Evolutionary conservation across 1,140 invertebrate genomes (phyloP).

Genomic region (Drosophila gunungcola): DNA sequence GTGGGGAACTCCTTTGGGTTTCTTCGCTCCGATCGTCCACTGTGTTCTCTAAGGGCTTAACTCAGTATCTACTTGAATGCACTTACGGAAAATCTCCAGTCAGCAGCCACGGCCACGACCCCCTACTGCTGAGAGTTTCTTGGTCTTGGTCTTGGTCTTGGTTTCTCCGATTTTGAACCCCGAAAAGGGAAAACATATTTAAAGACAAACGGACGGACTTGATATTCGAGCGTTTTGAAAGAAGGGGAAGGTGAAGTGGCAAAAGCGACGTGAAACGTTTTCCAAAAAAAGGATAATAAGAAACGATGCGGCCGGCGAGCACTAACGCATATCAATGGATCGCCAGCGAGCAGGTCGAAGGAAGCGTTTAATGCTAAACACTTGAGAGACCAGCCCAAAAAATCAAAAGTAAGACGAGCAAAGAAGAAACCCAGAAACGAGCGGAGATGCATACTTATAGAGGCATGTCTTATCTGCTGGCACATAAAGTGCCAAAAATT

Average conservation of each 20-base stretch:
- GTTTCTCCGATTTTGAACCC: slow-evolving; percentile 19
- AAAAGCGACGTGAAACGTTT: slow-evolving; percentile 69
- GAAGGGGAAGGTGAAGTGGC: slow-evolving; percentile 56
- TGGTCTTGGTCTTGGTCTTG: slow-evolving; percentile 30
- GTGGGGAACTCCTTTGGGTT: no score
- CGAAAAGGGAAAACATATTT: slow-evolving; percentile 16
- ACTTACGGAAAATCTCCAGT: slow-evolving; percentile 77
- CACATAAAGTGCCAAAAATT: slow-evolving; percentile 80
- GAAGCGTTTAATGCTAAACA: slow-evolving; percentile 75
- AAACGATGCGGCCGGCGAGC: slow-evolving; percentile 32
- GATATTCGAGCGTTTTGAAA: slow-evolving; percentile 59
- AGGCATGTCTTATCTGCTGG: slow-evolving; percentile 64
- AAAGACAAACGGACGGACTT: slow-evolving; percentile 13
- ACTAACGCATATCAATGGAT: slow-evolving; percentile 43
- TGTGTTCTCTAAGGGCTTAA: slow-evolving; percentile 36
- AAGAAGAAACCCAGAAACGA: slow-evolving; percentile 9
- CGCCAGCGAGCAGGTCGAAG: slow-evolving; percentile 24
- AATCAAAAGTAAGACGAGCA: slow-evolving; percentile 9
- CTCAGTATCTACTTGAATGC: slow-evolving; percentile 66
- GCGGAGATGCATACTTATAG: slow-evolving; percentile 41
- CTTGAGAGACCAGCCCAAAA: slow-evolving; percentile 51
- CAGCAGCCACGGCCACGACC: slow-evolving; percentile 64
- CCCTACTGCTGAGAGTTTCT: slow-evolving; percentile 73
- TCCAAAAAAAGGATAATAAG: slow-evolving; percentile 41
- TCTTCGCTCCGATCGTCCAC: not conserved